phyloP scores from a whole-genome alignment of 2,113 vertebrate genomes.

The Uria aalge region DNA sequence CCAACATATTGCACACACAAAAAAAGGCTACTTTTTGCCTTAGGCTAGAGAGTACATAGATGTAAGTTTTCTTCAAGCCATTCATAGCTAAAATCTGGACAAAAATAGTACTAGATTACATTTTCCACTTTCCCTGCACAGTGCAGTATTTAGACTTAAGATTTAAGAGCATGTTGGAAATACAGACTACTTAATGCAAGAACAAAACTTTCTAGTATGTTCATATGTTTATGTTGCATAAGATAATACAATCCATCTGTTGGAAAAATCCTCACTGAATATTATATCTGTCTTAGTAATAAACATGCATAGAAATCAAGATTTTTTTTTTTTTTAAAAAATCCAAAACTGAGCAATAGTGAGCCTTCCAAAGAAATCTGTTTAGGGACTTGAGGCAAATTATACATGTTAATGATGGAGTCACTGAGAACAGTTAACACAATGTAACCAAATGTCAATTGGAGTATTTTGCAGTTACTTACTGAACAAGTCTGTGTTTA shows the following conservation, averaged over 20 bases:
- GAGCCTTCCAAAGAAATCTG: not conserved
- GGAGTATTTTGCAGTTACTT: not conserved
- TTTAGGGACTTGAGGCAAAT: not conserved
- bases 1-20: not conserved
- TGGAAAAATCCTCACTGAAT: conserved; percentile 11
- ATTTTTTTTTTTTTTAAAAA: not conserved
- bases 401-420: not conserved
- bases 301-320: not conserved
- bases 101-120: not conserved
- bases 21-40: not conserved
- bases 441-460: conserved; percentile 20
- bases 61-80: not conserved
- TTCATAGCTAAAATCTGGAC: not conserved
- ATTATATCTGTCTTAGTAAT: not conserved
- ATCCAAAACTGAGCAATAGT: not conserved
- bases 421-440: conserved; percentile 11
- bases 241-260: conserved; percentile 23
- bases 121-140: not conserved
- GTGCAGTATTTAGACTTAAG: not conserved
- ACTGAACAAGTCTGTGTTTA: not conserved
- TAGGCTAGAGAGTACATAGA: not conserved
- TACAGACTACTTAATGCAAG: not conserved
- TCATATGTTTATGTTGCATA: not conserved
- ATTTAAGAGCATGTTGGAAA: not conserved
- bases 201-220: not conserved